Conservation (phyloP, 2,888 invertebrate genomes). For the Coelinius sp. region DNA sequence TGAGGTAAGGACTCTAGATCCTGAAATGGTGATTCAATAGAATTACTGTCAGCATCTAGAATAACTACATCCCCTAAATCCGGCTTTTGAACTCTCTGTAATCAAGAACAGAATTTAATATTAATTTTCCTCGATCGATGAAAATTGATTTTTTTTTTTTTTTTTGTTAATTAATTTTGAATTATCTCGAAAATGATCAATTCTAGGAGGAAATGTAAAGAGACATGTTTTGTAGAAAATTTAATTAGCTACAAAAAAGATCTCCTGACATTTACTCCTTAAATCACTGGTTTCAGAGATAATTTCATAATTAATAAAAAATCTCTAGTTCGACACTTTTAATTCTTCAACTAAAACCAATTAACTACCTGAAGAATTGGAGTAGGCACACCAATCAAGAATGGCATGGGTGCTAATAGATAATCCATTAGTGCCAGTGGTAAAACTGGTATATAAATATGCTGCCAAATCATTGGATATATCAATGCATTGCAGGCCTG, state of each 20-base stretch:
- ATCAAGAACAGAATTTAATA: background rate
- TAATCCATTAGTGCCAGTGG: constrained; percentile 92
- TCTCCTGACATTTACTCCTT: too few species aligned
- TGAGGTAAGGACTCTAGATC: constrained; percentile 91
- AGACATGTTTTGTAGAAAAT: too few species aligned
- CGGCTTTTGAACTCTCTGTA: constrained; percentile 81
- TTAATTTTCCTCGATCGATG: background rate
- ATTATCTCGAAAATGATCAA: too few species aligned
- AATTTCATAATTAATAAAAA: too few species aligned
- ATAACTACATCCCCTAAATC: constrained; percentile 96
- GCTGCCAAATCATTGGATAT: constrained; percentile 99
- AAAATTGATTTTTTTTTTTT: background rate
- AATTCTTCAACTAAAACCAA: background rate
- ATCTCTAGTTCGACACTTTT: background rate
- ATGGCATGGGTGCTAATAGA: constrained; percentile 97
- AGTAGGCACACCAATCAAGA: constrained; percentile 94
- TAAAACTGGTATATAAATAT: constrained; percentile 96
- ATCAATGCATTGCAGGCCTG: constrained; percentile 95
- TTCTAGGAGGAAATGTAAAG: too few species aligned
- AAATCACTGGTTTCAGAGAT: too few species aligned
- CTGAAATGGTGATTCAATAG: constrained; percentile 88
- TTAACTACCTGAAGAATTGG: constrained; percentile 81
- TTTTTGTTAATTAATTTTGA: too few species aligned
- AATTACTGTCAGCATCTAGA: constrained; percentile 92
- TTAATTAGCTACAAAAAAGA: too few species aligned